Base-by-base conservation (phyloP, 2,797 vertebrate species). In the Poecilia wingei region DNA sequence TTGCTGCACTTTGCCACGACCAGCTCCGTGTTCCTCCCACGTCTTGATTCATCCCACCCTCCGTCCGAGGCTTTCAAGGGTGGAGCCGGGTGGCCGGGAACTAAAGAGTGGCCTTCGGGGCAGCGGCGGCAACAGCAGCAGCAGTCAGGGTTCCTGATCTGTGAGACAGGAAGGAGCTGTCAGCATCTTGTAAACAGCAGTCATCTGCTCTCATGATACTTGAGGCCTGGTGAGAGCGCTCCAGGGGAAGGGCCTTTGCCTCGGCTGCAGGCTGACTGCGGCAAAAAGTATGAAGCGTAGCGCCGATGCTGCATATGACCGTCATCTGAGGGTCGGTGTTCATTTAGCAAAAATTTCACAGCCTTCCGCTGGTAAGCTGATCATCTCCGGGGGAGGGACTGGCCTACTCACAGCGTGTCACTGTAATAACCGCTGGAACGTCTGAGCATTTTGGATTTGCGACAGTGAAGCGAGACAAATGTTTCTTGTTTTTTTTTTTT, bases 131-230 rank as follows among this genome's bases (percentile, higher is more conserved):
- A 74, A 91, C 53, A n/a, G 53, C 89, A 89, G 69, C 70, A 47
- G 64, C 41, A 75, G 91, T 89, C 81, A 77, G 81, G 47, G 75
- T 87, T 93, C 91, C 91, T 39, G 79, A 89, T 90, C 84, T 89
- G 90, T 85, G 92, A 94, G 93, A 95, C 94, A 95, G 95, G 94
- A 96, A 95, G 92, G 74, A 91, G 93, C 94, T 95, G 95, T 96
- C 95, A 96, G 89, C 90, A 84, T 94, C 92, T 87, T 91, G 87
- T 95, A 95, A 96, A 95, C 95, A 95, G 78, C 82, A 92, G 81
- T 88, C 89, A 92, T 94, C 84, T 92, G 92, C 88, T 81, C 85
- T 90, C 85, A 86, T 91, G 90, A 94, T 91, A 92, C 85, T 84
- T 75, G 80, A 84, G 77, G 90, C 89, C 84, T 84, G 80, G 71